phyloP scores from a whole-genome alignment of 2,113 vertebrate genomes.

The Cyphomyrus plagiostoma region DNA sequence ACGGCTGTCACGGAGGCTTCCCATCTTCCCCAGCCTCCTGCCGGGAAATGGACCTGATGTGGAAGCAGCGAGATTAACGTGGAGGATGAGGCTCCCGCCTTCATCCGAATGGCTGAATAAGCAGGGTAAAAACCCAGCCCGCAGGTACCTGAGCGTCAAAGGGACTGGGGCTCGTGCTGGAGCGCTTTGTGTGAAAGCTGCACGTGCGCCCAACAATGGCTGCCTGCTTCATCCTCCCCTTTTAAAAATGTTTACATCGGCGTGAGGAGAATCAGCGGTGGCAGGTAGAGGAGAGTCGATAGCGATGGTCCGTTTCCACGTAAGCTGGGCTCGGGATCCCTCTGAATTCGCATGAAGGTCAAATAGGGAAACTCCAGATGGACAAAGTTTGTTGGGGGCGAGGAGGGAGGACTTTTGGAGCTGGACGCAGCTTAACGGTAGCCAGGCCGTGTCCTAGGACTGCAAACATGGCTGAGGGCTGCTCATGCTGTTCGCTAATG shows the following conservation, averaged over 20 bases:
- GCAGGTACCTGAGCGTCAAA: slow-evolving; percentile 61
- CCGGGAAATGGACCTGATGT: neutral
- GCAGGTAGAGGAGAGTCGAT: neutral
- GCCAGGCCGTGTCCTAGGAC: neutral
- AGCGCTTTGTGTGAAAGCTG: slow-evolving; percentile 26
- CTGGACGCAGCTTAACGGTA: neutral
- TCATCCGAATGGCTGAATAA: neutral
- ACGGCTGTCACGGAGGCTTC: neutral
- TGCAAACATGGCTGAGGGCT: neutral
- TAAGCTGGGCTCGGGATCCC: neutral
- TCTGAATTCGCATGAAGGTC: neutral
- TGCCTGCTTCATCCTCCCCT: neutral
- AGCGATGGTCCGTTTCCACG: neutral
- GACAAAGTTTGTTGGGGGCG: slow-evolving; percentile 6
- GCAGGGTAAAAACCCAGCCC: slow-evolving; percentile 51
- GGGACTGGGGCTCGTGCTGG: slow-evolving; percentile 11
- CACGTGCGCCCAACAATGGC: slow-evolving; percentile 22
- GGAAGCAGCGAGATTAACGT: neutral
- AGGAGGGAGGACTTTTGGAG: neutral
- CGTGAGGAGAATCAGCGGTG: neutral
- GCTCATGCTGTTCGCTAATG: neutral
- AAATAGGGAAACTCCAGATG: neutral
- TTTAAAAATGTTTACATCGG: neutral
- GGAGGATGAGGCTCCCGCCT: neutral
- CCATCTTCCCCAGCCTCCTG: neutral